Evolutionary conservation across 2,113 vertebrate genomes (phyloP).

Genomic region (Dasypus novemcinctus): DNA sequence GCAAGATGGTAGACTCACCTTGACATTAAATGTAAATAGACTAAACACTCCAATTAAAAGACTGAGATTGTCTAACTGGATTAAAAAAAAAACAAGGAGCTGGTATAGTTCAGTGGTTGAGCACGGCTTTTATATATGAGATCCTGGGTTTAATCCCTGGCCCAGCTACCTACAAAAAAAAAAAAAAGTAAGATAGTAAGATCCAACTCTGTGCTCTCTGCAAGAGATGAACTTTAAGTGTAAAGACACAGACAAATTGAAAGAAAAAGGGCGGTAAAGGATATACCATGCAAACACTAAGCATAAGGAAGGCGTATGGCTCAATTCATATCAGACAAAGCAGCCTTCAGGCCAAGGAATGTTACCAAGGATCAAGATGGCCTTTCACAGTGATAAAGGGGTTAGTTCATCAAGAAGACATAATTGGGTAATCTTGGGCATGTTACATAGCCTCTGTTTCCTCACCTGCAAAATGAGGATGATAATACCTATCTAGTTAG

Average conservation of each 20-base stretch:
- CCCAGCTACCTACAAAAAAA: too few species aligned
- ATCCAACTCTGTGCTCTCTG: background rate
- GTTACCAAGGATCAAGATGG: background rate
- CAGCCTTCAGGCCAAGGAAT: background rate
- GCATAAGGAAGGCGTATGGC: background rate
- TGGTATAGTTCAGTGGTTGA: too few species aligned
- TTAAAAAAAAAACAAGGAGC: background rate
- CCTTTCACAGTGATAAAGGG: background rate
- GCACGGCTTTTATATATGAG: too few species aligned
- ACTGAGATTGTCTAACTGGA: background rate
- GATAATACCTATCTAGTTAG: background rate
- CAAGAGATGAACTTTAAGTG: background rate
- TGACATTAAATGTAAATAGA: slow-evolving; percentile 1
- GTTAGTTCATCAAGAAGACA: background rate
- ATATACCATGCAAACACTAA: background rate
- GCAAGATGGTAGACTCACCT: background rate
- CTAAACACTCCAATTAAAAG: background rate
- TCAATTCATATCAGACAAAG: background rate
- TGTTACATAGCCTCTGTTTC: background rate
- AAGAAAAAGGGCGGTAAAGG: background rate
- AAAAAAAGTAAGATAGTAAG: too few species aligned
- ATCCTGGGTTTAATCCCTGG: too few species aligned
- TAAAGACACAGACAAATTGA: background rate
- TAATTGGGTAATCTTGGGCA: background rate
- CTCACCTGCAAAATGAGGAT: background rate